Base-by-base conservation (phyloP, 2,888 invertebrate genomes). In the Merodon equestris region DNA sequence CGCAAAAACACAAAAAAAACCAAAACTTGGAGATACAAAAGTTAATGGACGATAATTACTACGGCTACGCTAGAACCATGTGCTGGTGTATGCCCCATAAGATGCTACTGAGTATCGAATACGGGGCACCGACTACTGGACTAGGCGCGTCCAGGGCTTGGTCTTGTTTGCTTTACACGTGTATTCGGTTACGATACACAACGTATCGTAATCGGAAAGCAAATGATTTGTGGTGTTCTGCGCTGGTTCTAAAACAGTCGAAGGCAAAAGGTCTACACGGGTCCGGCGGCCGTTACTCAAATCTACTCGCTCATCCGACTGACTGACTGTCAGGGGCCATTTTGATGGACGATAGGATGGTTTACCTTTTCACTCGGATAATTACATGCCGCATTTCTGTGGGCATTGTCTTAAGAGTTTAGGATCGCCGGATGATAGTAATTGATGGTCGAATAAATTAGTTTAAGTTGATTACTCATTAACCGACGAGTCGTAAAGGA, bases 21-120 rank as follows among this genome's bases (percentile, higher is more conserved):
- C 18, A 42, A 51, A 44, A 36, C 47, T 56, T 18, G 60, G 64
- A 76, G 72, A 66, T 76, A 76, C 60, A 53, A 76, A 76, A 72
- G 67, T 61, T 77, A 77, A 72, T 77, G 66, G 60, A 72, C 72
- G 56, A 66, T 67, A 72, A 77, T 77, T 77, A 72, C 76, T 47
- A 45, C n/a, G 44, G 51, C 36, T 27, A 51, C 14, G 50, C 27
- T 2, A 17, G 40, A 13, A 54, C 34, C 13, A 17, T n/a, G 15
- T n/a, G 17, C 15, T 40, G 3, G n/a, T 4, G 27, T 7, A 17
- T 47, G 36, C 57, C 40, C 53, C 40, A 70, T 15, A 10, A 51
- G 61, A 50, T 61, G 50, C 56, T 54, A 34, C 56, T 18, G 54
- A 36, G 57, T 42, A 34, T 14, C 57, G 17, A 34, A 17, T 27